Evolutionary conservation across 1,140 invertebrate genomes (phyloP).

Genomic region (Metaphire vulgaris): DNA sequence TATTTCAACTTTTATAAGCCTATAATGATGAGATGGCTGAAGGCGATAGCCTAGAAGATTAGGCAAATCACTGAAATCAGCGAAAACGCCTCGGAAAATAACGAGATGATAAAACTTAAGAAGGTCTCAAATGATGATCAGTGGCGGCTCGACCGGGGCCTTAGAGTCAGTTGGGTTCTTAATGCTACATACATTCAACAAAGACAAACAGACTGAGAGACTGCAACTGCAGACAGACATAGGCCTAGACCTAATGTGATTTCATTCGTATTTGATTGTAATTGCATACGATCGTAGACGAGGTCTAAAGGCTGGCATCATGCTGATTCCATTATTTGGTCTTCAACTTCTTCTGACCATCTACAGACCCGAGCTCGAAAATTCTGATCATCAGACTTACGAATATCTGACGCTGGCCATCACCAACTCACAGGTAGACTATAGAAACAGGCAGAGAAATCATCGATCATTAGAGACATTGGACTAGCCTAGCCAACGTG

Average conservation of each 20-base stretch:
- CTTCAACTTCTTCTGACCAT: slow-evolving; percentile 74
- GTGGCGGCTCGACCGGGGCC: background rate
- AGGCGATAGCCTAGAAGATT: no score
- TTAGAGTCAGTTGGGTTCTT: no score
- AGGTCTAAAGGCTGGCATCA: slow-evolving; percentile 67
- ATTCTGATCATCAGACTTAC: slow-evolving; percentile 21
- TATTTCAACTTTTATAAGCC: no score
- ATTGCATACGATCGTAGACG: slow-evolving; percentile 40
- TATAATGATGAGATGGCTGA: no score
- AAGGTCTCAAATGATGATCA: no score
- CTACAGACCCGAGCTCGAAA: slow-evolving; percentile 56
- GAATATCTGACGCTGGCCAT: slow-evolving; percentile 35
- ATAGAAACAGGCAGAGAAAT: slow-evolving; percentile 39
- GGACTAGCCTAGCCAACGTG: slow-evolving; percentile 36
- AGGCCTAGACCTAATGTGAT: background rate
- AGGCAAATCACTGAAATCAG: no score
- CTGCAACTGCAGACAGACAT: no score
- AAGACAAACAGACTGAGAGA: no score
- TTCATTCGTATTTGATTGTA: background rate
- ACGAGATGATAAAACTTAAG: no score
- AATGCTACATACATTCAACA: no score
- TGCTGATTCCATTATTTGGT: slow-evolving; percentile 64
- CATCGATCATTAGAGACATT: slow-evolving; percentile 39
- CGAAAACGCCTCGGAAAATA: no score
- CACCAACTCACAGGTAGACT: slow-evolving; percentile 41